These are phyloP conservation scores for Naso thynnoides DNA, from an alignment of 2,797 vertebrate species.

Conservation along the genomic window DNA sequence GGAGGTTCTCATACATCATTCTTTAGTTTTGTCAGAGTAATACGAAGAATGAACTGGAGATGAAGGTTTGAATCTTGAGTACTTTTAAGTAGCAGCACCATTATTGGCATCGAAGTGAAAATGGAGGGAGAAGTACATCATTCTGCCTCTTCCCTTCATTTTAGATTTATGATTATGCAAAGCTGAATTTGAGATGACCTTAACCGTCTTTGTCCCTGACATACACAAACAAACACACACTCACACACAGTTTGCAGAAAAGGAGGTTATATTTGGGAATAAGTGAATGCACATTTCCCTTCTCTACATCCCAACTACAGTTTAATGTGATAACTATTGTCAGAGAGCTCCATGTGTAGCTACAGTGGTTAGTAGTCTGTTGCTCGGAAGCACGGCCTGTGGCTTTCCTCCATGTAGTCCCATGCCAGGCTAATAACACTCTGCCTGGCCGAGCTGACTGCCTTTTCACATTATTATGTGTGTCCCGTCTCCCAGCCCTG, in stretches of 20 bases:
- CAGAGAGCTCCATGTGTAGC: neutral
- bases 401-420: slow-evolving; percentile 41
- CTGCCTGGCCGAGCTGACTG: slow-evolving; percentile 46
- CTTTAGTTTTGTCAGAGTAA: neutral
- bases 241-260: neutral
- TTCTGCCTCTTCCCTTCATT: neutral
- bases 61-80: neutral
- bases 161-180: neutral
- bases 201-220: neutral
- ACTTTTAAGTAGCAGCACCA: neutral
- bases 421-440: slow-evolving; percentile 52
- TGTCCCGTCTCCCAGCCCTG: slow-evolving; percentile 44
- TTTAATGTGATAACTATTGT: slow-evolving; percentile 14
- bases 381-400: slow-evolving; percentile 34
- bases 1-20: neutral
- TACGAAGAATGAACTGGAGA: neutral
- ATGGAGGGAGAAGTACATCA: neutral
- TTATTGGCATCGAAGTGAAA: slow-evolving; percentile 3
- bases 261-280: neutral
- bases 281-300: neutral
- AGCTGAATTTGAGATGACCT: neutral
- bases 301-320: neutral
- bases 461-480: slow-evolving; percentile 60
- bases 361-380: slow-evolving; percentile 22
- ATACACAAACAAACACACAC: neutral